Evolutionary conservation across 35 echinoderm and acorn worm species (phyloP).

Genomic region (Hemicentrotus pulcherrimus): DNA sequence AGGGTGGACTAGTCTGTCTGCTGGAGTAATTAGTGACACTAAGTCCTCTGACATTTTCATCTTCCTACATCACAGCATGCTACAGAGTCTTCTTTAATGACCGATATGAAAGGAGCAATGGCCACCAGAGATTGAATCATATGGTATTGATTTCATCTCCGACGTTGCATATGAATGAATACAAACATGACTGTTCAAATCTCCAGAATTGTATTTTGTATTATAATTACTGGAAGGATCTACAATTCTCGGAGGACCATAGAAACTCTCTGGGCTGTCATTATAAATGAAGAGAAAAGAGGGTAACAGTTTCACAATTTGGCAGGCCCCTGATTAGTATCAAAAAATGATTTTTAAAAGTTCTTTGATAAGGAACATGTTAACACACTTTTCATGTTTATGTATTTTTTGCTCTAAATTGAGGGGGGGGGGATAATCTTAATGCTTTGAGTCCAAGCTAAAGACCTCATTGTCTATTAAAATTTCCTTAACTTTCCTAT

Average conservation of each 20-base stretch:
- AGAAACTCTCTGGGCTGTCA: too few relatives aligned
- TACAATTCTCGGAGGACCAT: neutral
- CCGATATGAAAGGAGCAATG: neutral
- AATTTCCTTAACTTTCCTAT: neutral
- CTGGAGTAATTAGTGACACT: neutral
- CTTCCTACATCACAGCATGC: neutral
- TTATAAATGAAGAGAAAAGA: too few relatives aligned
- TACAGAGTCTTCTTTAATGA: neutral
- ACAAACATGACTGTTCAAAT: neutral
- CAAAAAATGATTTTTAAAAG: too few relatives aligned
- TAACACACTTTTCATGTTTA: too few relatives aligned
- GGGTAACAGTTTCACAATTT: too few relatives aligned
- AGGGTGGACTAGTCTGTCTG: neutral
- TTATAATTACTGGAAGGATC: neutral
- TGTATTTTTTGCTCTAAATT: too few relatives aligned
- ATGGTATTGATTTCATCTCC: neutral
- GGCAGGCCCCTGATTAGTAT: too few relatives aligned
- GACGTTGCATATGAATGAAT: neutral
- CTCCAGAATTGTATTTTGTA: neutral
- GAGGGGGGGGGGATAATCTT: too few relatives aligned
- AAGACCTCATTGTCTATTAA: neutral
- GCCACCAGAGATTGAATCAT: neutral
- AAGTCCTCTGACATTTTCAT: slow-evolving; percentile 18
- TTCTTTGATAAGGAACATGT: too few relatives aligned
- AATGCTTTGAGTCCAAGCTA: too few relatives aligned